These are phyloP conservation scores for Parauchenoglanis punctatus DNA, from an alignment of 2,797 vertebrate genomes.

Conservation along the genomic window DNA sequence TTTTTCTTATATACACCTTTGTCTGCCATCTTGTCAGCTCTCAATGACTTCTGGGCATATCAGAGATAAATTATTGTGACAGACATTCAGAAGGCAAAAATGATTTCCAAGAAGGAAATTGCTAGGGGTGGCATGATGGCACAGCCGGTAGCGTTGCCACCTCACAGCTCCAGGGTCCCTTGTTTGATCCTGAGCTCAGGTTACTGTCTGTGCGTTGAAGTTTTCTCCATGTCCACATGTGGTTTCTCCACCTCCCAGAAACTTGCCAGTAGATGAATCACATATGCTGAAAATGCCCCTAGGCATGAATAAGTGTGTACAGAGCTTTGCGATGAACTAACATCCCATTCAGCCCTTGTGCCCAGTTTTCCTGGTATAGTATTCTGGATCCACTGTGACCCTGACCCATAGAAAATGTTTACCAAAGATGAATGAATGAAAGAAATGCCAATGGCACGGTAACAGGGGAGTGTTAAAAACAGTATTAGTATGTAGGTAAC, in stretches of 20 bases:
- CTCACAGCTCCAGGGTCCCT: not conserved
- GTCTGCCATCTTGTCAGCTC: not conserved
- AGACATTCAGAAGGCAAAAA: not conserved
- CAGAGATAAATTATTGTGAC: not conserved
- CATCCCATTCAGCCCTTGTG: too few relatives aligned
- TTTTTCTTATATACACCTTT: too few relatives aligned
- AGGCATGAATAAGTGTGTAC: too few relatives aligned
- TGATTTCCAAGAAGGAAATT: not conserved
- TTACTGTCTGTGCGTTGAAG: not conserved
- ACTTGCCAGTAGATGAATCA: not conserved
- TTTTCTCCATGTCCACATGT: not conserved
- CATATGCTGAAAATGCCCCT: too few relatives aligned
- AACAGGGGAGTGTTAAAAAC: too few relatives aligned
- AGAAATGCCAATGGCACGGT: too few relatives aligned
- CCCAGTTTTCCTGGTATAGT: too few relatives aligned
- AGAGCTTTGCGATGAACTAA: too few relatives aligned
- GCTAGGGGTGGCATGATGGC: not conserved
- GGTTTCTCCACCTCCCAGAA: not conserved
- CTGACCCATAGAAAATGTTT: too few relatives aligned
- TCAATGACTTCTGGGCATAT: not conserved
- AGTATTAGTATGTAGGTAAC: too few relatives aligned
- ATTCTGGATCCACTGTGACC: too few relatives aligned
- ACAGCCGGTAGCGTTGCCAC: not conserved
- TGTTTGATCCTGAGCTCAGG: not conserved
- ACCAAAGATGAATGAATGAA: too few relatives aligned